Evolutionary conservation across 2,797 vertebrate genomes (phyloP), one percentile per base, ranked within the genome.

Genomic region (Podargus strigoides): DNA sequence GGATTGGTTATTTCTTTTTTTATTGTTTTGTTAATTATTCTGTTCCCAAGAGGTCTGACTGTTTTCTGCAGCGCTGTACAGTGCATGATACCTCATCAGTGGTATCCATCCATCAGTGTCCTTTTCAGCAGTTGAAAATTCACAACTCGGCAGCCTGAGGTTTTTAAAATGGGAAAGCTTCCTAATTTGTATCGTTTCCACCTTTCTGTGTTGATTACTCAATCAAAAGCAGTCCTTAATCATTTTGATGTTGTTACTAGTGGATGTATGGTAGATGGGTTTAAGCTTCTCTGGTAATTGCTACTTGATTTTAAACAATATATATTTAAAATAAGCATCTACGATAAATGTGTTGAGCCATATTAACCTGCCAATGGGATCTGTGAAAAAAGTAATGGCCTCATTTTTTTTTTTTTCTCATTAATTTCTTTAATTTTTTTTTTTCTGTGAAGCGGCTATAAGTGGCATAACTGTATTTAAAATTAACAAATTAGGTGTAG

Each of bases 341-440:
- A 96, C 97, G 97, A 93, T 97, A 95, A 97, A 97, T 97, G 96
- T 98, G 97, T 98, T 98, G 97, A 98, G 98, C 98, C 98, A 98
- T 98, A 97, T 98, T 97, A 98, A 97, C 97, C 97, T 98, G 98
- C 98, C 97, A 98, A 97, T 97, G 96, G 96, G 96, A 97, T 97
- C 95, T 98, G 97, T 98, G 97, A 98, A 98, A 97, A 94, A 97
- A 97, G 79, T 96, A 97, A 97, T 86, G 92, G 97, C 97, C 97
- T 97, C 94, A 42, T 95, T 95, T 95, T 93, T 68, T 87, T 83
- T 92, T 85, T 92, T 93, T 91, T 91, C 87, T 90, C 83, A 95
- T 91, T 87, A 55, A 94, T 96, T 96, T 93, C 41, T 72, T 86
- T 83, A 14, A 14, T 30, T 34, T 14, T 92, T 82, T 92, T 93